These are phyloP conservation scores for Sclerurus mexicanus DNA, from an alignment of 2,113 vertebrate species.

Conservation along the genomic window DNA sequence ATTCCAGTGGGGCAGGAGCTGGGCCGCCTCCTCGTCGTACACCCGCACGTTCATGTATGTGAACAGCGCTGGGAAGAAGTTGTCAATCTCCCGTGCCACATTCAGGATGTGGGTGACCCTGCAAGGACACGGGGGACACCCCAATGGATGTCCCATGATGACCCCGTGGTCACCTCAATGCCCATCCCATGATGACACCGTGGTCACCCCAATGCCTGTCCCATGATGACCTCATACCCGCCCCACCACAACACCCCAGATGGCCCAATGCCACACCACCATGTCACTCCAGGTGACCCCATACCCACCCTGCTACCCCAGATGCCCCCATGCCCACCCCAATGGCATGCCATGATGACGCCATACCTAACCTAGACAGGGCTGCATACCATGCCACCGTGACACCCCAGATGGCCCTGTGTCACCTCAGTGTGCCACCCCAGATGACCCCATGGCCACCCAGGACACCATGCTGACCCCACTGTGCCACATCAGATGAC, in stretches of 20 bases:
- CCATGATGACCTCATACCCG: not conserved
- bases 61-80: slow-evolving; percentile 94
- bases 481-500: too few species aligned
- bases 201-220: too few species aligned
- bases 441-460: too few species aligned
- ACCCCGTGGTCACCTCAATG: not conserved
- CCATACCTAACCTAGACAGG: too few species aligned
- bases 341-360: not conserved
- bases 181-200: too few species aligned
- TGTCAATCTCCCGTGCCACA: slow-evolving; percentile 94
- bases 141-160: fast-evolving
- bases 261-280: not conserved
- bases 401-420: not conserved
- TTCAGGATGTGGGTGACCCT: slow-evolving; percentile 95
- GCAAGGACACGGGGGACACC: not conserved
- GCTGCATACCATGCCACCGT: not conserved
- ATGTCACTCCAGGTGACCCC: not conserved
- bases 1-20: slow-evolving; percentile 91
- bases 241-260: not conserved
- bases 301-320: not conserved
- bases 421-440: not conserved
- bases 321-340: not conserved
- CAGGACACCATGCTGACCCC: not conserved
- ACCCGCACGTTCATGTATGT: slow-evolving; percentile 91
- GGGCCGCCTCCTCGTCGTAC: slow-evolving; percentile 87